Evolutionary conservation across 2,113 vertebrate species (phyloP), one percentile per base, ranked within the genome.

Genomic region (Hoplias malabaricus): DNA sequence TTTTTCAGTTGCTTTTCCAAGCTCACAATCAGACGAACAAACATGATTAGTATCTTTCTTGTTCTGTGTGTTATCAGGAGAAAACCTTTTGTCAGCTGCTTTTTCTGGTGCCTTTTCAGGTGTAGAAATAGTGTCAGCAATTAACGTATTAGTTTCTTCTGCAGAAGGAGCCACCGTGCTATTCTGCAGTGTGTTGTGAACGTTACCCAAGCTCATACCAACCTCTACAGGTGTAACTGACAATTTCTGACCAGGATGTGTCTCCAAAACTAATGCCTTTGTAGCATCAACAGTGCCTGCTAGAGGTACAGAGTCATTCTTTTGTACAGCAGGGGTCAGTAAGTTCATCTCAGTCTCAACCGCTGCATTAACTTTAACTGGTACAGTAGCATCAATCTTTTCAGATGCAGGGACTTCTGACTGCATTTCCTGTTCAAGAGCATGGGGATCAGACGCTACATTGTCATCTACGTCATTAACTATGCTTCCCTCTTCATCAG

Each of bases 351-450:
- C 70, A 21, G 73, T 73, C 34, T 84, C 82, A 12, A 73, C 27
- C 0, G n/a, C 19, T 8, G 78, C 13, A 16, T 72, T 82, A 43
- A 40, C 43, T 29, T 73, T 40, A 11, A 40, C 2, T 4, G 42
- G 66, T 57, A 84, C 71, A 36, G 59, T 69, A n/a, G 53, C 12
- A 46, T 34, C 4, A 8, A 67, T 56, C 27, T 40, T 61, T 0
- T 19, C 68, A n/a, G 27, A 33, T n/a, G 21, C 53, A 54, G 27
- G 23, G 38, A 56, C 74, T 71, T 87, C 86, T 0, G 71, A 56
- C 7, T 78, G 81, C 29, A 80, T 85, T 61, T 80, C 85, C 27
- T 87, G 87, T 34, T 81, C 86, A 2, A 84, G 89, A 1, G 88
- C 85, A 12, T 82, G 87, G 2, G 86, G 84, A 69, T 87, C 87